A percentile compares a stretch with the other conserved stretches of the same genome.
These are phyloP conservation scores for Euzetes globulus DNA, from an alignment of 2,888 invertebrate species.

Conservation along the genomic window DNA sequence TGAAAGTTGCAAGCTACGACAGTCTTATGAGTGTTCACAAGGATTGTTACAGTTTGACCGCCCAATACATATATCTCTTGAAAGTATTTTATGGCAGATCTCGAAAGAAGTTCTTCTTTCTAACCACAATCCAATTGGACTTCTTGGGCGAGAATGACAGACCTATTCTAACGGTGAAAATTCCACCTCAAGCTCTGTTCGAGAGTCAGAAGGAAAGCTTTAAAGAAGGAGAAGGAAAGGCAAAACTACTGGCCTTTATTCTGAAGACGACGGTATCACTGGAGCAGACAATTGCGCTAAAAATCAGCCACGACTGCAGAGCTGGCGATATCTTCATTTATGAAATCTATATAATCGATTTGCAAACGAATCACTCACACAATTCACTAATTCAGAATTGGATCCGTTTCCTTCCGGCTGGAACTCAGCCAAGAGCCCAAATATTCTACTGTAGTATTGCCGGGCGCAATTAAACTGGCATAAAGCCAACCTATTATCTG, in stretches of 20 bases:
- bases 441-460: neutral
- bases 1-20: neutral
- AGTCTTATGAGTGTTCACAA: neutral
- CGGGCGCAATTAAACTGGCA: neutral
- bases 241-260: neutral
- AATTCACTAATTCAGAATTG: neutral
- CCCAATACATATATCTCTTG: neutral
- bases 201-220: neutral
- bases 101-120: neutral
- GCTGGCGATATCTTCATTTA: neutral
- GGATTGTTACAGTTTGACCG: neutral
- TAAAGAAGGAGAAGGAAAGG: neutral
- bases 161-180: neutral
- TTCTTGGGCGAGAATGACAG: neutral
- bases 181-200: neutral
- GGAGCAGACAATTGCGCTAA: neutral
- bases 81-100: neutral
- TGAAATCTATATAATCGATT: neutral
- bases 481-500: neutral
- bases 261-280: neutral
- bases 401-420: neutral
- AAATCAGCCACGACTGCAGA: neutral
- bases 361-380: neutral
- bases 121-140: neutral
- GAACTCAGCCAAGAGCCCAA: neutral